These are phyloP conservation scores for Styela plicata DNA, from an alignment of 23 tunicate genomes.

Conservation along the genomic window DNA sequence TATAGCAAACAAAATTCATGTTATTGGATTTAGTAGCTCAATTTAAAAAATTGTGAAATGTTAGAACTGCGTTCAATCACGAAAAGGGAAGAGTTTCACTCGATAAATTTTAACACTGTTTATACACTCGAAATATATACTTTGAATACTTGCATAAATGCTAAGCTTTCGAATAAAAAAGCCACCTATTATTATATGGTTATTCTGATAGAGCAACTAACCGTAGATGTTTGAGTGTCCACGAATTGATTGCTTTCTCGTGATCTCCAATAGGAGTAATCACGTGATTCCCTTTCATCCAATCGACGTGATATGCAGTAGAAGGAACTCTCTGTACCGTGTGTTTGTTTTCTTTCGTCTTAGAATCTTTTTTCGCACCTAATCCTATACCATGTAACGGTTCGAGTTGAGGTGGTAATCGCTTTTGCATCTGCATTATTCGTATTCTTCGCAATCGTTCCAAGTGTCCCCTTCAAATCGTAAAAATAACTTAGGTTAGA, in stretches of 20 bases:
- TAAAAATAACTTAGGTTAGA: no score
- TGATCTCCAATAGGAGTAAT: conserved; percentile 23
- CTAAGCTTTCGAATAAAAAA: no score
- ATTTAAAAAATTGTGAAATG: no score
- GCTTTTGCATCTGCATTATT: conserved; percentile 20
- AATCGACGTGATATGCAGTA: conserved; percentile 21
- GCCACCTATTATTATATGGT: no score
- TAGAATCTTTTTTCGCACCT: neutral
- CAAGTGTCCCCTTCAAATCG: conserved; percentile 33
- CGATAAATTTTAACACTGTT: no score
- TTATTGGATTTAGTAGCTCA: no score
- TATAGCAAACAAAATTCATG: no score
- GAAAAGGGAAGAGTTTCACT: no score
- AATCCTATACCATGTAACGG: conserved; percentile 27
- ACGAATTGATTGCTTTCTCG: conserved; percentile 14
- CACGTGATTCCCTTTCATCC: conserved; percentile 24
- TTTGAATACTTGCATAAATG: no score
- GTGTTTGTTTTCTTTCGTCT: conserved; percentile 6
- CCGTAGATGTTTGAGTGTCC: conserved; percentile 32
- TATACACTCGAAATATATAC: no score
- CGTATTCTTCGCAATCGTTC: conserved; percentile 32
- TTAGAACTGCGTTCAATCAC: no score
- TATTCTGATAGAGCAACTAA: no score
- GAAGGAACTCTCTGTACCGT: neutral
- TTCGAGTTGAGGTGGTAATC: conserved; percentile 23